Conservation (phyloP, 2,113 vertebrate species). For the Astur gentilis region DNA sequence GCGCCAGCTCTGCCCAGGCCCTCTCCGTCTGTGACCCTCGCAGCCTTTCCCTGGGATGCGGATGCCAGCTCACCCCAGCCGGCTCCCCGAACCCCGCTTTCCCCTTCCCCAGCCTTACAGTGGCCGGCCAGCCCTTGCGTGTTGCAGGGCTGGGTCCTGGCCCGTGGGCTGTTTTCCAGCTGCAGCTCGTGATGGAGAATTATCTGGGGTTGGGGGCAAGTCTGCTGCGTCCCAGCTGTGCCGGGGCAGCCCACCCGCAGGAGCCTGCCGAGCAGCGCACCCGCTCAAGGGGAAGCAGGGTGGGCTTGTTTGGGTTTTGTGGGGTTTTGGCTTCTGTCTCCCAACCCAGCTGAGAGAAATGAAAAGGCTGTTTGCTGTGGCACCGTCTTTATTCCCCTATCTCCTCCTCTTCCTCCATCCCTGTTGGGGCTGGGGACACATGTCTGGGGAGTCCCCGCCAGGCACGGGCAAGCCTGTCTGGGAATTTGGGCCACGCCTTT, state of each 20-base stretch:
- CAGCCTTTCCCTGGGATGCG: neutral
- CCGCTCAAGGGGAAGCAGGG: neutral
- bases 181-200: neutral
- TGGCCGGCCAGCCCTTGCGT: accelerated
- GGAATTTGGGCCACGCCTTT: neutral
- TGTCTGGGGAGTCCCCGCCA: neutral
- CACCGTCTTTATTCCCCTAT: neutral
- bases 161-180: accelerated
- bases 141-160: neutral
- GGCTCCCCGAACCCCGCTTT: neutral
- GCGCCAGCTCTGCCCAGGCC: neutral
- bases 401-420: neutral
- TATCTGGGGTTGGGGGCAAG: neutral
- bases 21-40: accelerated
- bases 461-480: neutral
- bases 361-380: neutral
- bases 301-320: neutral
- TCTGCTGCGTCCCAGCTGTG: neutral
- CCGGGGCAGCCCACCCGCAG: neutral
- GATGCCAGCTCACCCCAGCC: neutral
- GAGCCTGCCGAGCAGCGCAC: neutral
- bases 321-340: neutral
- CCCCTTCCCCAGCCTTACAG: neutral
- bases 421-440: accelerated
- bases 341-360: neutral